Base-by-base conservation (phyloP, 2,888 invertebrate genomes). In the Acronicta alni region DNA sequence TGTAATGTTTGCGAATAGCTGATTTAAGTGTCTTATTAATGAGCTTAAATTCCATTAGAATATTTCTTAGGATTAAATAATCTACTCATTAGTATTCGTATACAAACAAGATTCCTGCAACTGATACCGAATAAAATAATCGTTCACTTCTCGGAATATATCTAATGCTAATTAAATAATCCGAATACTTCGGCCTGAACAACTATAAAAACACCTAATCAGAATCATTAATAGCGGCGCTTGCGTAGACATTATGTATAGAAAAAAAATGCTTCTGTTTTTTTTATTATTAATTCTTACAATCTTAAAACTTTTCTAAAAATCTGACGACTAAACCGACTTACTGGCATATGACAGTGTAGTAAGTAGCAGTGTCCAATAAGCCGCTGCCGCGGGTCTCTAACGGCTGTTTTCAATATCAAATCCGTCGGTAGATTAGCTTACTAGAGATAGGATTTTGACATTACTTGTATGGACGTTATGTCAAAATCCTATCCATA, bases 61-160 rank as follows among this genome's bases (percentile, higher is more conserved):
- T 18, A 9, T 18, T 53, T 65, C 48, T 30, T 39, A 38, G 17
- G 10, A 42, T 38, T 53, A 16, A 66, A 44, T 30, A 26, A 44
- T 12, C 30, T 10, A 14, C 9, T 45, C 57, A 41, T 63, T 46
- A 42, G 15, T 12, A 39, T 37, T 39, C n/a, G 35, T 35, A n/a
- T 7, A 49, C 37, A 2, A 37, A 7, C 9, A 2, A 47, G 35
- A 65, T 39, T 57, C 17, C 18, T 39, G 9, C 7, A 32, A 51
- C 1, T 14, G 12, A 48, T 49, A 41, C 17, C 4, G 7, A 39
- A 38, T 47, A 48, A 48, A 16, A 48, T 32, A 41, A 37, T 49
- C 23, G 26, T 23, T 12, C 8, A 44, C 26, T 67, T 59, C 67
- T 42, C 17, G 8, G 49, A 59, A 67, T 6, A 8, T 9, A 15